Evolutionary conservation across 2,888 invertebrate genomes (phyloP).

Genomic region (Sarcophaga variegata): DNA sequence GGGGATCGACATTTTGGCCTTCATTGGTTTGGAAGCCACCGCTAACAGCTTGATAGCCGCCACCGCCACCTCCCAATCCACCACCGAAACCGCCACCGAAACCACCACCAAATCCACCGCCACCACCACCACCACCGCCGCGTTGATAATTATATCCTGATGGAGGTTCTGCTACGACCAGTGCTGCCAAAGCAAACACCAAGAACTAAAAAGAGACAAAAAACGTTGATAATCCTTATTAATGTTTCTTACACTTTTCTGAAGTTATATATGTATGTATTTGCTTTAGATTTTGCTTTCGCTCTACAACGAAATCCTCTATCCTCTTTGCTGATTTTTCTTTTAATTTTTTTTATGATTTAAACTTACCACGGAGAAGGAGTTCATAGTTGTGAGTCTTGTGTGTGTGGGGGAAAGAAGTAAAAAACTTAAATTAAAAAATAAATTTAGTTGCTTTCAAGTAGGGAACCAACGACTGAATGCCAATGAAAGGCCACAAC

Average conservation of each 20-base stretch:
- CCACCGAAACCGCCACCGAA: conserved; percentile 79
- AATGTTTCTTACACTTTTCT: not conserved
- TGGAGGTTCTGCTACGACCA: conserved; percentile 89
- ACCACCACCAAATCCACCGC: conserved; percentile 82
- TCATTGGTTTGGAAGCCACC: conserved; percentile 91
- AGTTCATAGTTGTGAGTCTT: conserved; percentile 82
- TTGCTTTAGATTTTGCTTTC: no score
- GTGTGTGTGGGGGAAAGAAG: conserved; percentile 80
- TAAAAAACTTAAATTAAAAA: conserved; percentile 79
- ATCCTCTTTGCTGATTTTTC: conserved; percentile 34
- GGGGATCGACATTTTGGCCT: conserved; percentile 91
- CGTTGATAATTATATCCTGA: conserved; percentile 90
- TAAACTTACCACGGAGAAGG: conserved; percentile 82
- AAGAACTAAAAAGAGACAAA: conserved; percentile 85
- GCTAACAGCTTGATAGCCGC: conserved; percentile 89
- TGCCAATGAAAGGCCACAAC: conserved; percentile 80
- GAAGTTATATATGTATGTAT: no score
- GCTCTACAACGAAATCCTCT: conserved; percentile 59
- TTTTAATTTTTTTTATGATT: conserved; percentile 32
- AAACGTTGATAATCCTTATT: conserved; percentile 26
- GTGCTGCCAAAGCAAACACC: conserved; percentile 90
- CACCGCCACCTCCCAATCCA: conserved; percentile 84
- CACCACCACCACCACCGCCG: conserved; percentile 84
- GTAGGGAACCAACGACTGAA: conserved; percentile 82
- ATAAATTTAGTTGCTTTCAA: conserved; percentile 82